These are phyloP conservation scores for Benitochromis conjunctus DNA, from an alignment of 2,113 vertebrate species.

Conservation along the genomic window DNA sequence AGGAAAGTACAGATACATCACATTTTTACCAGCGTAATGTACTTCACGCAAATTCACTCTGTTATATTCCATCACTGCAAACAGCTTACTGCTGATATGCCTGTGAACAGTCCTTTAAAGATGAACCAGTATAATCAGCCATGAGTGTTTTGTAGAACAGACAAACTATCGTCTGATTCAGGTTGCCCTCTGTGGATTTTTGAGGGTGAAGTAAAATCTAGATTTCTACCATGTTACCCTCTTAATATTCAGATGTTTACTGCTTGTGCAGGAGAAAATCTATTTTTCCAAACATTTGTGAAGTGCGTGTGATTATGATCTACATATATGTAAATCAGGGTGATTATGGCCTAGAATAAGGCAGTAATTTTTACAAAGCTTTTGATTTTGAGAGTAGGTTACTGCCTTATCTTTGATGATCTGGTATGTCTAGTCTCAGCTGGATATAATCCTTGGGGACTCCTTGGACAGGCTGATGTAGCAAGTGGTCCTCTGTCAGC, in stretches of 20 bases:
- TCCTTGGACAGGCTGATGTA: constrained; percentile 5
- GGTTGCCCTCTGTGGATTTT: constrained; percentile 19
- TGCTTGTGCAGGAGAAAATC: neutral
- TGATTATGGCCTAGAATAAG: neutral
- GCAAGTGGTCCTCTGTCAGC: constrained; percentile 9
- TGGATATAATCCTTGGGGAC: constrained; percentile 34
- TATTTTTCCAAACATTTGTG: neutral
- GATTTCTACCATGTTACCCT: neutral
- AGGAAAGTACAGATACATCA: neutral
- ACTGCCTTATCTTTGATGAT: constrained; percentile 15
- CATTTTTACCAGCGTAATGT: neutral
- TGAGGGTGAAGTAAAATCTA: neutral
- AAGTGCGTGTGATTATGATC: neutral
- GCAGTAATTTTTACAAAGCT: neutral
- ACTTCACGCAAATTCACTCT: neutral
- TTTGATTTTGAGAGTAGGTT: constrained; percentile 13
- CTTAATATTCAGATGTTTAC: neutral
- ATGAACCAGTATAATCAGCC: neutral
- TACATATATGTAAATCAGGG: constrained; percentile 6
- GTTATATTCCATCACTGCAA: neutral
- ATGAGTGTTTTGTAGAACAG: neutral
- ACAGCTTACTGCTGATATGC: neutral
- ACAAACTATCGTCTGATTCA: constrained; percentile 18
- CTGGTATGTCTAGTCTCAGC: neutral
- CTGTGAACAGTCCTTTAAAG: neutral